These are phyloP conservation scores for Halisarca cf. caerulea DNA, from an alignment of 37 sponge, comb jelly and placozoan species.

Conservation along the genomic window DNA sequence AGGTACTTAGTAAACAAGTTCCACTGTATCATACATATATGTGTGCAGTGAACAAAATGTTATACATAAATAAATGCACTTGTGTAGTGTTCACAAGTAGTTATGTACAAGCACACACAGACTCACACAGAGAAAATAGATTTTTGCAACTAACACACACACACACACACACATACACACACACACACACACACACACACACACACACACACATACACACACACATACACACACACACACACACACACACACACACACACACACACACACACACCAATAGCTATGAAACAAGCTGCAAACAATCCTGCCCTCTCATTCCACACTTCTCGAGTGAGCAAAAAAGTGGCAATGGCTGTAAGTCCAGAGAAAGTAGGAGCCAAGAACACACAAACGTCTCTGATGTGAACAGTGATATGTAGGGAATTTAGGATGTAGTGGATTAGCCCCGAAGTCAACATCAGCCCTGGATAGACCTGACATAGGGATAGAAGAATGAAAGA, in stretches of 20 bases:
- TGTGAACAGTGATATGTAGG: slow-evolving; percentile 91
- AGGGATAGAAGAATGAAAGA: no score
- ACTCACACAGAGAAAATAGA: no score
- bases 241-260: slow-evolving; percentile 17
- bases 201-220: slow-evolving; percentile 15
- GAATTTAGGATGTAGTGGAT: slow-evolving; percentile 90
- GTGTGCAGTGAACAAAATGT: no score
- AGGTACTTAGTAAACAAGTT: no score
- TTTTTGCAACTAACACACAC: no score
- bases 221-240: slow-evolving; percentile 22
- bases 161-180: slow-evolving; percentile 7
- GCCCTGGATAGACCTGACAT: slow-evolving; percentile 98
- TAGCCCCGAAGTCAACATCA: slow-evolving; percentile 97
- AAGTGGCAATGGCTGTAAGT: slow-evolving; percentile 91
- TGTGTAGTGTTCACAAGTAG: no score
- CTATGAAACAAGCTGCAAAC: slow-evolving; percentile 95
- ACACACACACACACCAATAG: slow-evolving; percentile 73
- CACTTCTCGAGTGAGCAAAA: slow-evolving; percentile 90
- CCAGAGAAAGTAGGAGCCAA: slow-evolving; percentile 95
- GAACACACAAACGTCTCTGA: slow-evolving; percentile 98
- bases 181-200: slow-evolving; percentile 25
- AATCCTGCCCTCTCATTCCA: slow-evolving; percentile 98
- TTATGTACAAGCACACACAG: not conserved
- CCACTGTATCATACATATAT: no score
- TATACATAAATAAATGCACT: no score